phyloP scores from a whole-genome alignment of 2,888 invertebrate genomes.

The Lasioglossum villosulum region DNA sequence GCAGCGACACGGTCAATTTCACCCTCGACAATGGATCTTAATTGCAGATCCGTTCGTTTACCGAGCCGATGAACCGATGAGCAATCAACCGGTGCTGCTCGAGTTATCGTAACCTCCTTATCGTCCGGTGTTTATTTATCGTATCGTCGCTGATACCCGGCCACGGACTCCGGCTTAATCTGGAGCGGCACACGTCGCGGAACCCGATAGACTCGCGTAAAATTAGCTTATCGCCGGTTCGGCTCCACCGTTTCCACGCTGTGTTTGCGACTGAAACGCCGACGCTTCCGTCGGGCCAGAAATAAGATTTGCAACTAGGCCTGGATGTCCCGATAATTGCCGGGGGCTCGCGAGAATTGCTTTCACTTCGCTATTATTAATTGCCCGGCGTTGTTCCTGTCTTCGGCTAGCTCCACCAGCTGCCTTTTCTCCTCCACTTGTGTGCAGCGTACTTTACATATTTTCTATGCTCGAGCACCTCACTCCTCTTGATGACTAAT shows the following conservation, averaged over 20 bases:
- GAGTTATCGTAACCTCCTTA: slow-evolving; percentile 45
- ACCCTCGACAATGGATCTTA: slow-evolving; percentile 36
- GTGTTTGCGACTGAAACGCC: not conserved
- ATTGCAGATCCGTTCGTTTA: slow-evolving; percentile 39
- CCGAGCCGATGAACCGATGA: slow-evolving; percentile 21
- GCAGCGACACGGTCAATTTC: slow-evolving; percentile 12
- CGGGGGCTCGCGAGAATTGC: slow-evolving; percentile 16
- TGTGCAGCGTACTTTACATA: not conserved
- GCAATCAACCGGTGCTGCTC: slow-evolving; percentile 32
- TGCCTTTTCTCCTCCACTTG: not conserved
- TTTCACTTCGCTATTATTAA: not conserved
- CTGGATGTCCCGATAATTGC: slow-evolving; percentile 37
- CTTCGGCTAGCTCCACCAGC: not conserved
- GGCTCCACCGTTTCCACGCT: slow-evolving; percentile 17
- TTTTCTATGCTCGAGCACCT: not conserved
- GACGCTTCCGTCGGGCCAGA: slow-evolving; percentile 40
- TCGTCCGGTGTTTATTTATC: slow-evolving; percentile 45
- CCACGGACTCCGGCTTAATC: slow-evolving; percentile 27
- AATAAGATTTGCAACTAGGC: slow-evolving; percentile 42
- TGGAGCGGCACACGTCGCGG: slow-evolving; percentile 37
- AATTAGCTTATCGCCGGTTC: slow-evolving; percentile 52
- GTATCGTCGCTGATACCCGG: slow-evolving; percentile 36
- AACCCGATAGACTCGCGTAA: slow-evolving; percentile 38
- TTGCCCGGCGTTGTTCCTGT: not conserved
- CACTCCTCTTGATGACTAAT: not conserved